Evolutionary conservation across 92 coral and sea anemone genomes (phyloP).

Genomic region (Parazoanthus swiftii): DNA sequence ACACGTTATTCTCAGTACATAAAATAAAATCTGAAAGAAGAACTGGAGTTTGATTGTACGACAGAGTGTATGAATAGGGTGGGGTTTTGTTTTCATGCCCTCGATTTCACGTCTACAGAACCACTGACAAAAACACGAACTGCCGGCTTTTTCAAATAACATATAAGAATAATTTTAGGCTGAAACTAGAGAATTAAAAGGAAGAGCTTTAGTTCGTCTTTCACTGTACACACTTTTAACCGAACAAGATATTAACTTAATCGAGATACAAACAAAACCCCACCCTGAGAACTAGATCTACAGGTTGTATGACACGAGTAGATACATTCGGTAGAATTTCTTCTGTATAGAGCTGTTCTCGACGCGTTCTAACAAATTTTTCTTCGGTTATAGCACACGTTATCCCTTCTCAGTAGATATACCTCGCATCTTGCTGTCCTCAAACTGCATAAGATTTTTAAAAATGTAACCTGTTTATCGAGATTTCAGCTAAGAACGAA

Average conservation of each 20-base stretch:
- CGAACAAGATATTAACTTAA: background rate
- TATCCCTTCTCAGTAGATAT: background rate
- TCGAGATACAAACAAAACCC: background rate
- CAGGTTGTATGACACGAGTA: conserved; percentile 7
- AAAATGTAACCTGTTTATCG: background rate
- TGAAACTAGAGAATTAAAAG: conserved; percentile 15
- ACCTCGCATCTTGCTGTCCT: background rate
- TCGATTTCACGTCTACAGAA: conserved; percentile 44
- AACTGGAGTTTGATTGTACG: background rate
- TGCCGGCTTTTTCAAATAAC: conserved; percentile 40
- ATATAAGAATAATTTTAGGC: background rate
- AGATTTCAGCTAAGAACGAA: conserved; percentile 12
- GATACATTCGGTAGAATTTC: conserved; percentile 23
- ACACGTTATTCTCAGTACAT: background rate
- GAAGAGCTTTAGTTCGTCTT: background rate
- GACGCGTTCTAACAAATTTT: background rate
- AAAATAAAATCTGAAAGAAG: conserved; percentile 1
- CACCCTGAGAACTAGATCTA: conserved; percentile 17
- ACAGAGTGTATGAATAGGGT: conserved; percentile 33
- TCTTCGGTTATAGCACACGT: background rate
- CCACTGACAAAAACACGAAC: conserved; percentile 8
- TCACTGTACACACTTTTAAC: background rate
- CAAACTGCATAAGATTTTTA: background rate
- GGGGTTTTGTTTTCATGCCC: conserved; percentile 65
- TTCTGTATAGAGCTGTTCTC: conserved; percentile 21